Evolutionary conservation across 2,888 invertebrate genomes (phyloP).

Genomic region (Oscheius onirici): DNA sequence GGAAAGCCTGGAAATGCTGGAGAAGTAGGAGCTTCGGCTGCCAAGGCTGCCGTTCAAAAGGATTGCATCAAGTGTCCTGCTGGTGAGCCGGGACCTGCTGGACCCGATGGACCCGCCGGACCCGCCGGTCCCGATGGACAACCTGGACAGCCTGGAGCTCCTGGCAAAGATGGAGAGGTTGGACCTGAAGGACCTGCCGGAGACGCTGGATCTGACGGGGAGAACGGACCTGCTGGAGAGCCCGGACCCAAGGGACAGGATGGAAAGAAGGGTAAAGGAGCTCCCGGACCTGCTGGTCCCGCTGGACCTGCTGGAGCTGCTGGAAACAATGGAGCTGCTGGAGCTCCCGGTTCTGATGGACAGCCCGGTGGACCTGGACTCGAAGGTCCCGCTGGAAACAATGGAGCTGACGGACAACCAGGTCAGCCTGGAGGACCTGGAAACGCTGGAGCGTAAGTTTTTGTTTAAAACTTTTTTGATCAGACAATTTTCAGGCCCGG

Average conservation of each 20-base stretch:
- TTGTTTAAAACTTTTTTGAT: background rate
- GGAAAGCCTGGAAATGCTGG: slow-evolving; percentile 22
- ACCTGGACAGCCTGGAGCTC: slow-evolving; percentile 6
- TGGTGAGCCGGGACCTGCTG: slow-evolving; percentile 18
- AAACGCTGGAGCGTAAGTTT: slow-evolving; percentile 45
- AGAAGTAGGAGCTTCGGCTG: slow-evolving; percentile 9
- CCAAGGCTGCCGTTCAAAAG: background rate
- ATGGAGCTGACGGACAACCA: slow-evolving; percentile 46
- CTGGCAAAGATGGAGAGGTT: slow-evolving; percentile 7
- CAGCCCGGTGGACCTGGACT: slow-evolving; percentile 53
- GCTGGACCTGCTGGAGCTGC: slow-evolving; percentile 54
- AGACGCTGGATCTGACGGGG: slow-evolving; percentile 19
- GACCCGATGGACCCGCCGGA: slow-evolving; percentile 19
- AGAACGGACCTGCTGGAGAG: slow-evolving; percentile 19
- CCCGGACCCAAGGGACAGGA: slow-evolving; percentile 19
- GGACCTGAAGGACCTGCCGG: slow-evolving; percentile 16
- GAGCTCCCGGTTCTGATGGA: slow-evolving; percentile 51
- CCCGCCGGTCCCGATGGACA: slow-evolving; percentile 26
- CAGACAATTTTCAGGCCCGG: slow-evolving; percentile 1
- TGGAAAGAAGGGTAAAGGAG: slow-evolving; percentile 23
- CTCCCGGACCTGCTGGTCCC: slow-evolving; percentile 42
- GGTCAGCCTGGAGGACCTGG: slow-evolving; percentile 55
- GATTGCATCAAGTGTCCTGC: slow-evolving; percentile 13
- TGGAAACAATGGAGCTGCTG: slow-evolving; percentile 50
- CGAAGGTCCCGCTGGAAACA: slow-evolving; percentile 55